Conservation (phyloP, 2,888 invertebrate genomes). For the Caenorhabditis plicata region DNA sequence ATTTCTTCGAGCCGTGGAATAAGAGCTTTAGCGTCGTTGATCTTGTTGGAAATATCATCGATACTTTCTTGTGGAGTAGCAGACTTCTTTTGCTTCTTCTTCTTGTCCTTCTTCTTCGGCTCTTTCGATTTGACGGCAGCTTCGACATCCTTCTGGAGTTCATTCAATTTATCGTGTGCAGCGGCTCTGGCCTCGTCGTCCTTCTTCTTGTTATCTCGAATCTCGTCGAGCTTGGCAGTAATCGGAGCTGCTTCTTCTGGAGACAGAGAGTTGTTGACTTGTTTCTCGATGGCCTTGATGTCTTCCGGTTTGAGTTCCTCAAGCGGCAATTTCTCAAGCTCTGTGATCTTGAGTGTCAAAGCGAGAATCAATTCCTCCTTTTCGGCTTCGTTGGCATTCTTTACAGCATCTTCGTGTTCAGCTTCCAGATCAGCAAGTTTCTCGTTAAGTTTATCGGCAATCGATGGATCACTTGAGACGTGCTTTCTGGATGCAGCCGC, state of each 20-base stretch:
- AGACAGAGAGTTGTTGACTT: conserved; percentile 5
- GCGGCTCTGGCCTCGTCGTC: conserved; percentile 14
- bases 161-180: conserved; percentile 17
- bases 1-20: conserved; percentile 11
- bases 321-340: conserved; percentile 3
- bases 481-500: conserved; percentile 13
- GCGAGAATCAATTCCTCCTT: conserved; percentile 17
- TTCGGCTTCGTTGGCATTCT: conserved; percentile 16
- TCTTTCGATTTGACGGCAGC: conserved; percentile 2
- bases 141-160: conserved; percentile 17
- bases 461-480: conserved; percentile 8
- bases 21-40: conserved; percentile 8
- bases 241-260: conserved; percentile 1
- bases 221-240: not conserved
- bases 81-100: no score
- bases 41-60: conserved; percentile 4
- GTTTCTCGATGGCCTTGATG: conserved; percentile 8
- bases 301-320: conserved; percentile 22
- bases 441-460: not conserved
- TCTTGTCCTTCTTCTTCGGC: conserved; percentile 8
- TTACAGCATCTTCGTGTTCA: conserved; percentile 17
- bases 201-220: not conserved
- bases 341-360: conserved; percentile 15
- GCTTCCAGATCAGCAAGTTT: not conserved
- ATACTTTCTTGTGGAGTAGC: not conserved